phyloP scores from a whole-genome alignment of 2,888 invertebrate species.

The Trichacis sp. region DNA sequence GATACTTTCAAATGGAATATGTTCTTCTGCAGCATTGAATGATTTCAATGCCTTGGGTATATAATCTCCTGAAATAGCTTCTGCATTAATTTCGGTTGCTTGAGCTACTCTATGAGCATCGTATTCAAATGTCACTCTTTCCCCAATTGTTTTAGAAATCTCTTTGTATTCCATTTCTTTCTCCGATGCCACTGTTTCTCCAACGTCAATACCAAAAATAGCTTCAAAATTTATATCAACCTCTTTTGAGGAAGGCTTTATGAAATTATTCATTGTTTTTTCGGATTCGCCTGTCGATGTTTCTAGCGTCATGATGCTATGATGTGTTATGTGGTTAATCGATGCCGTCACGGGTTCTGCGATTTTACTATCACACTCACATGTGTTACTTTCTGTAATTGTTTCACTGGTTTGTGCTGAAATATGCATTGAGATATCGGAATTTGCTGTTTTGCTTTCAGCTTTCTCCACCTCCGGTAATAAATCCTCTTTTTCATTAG shows the following conservation, averaged over 20 bases:
- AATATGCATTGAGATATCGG: constrained; percentile 63
- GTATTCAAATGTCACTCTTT: constrained; percentile 66
- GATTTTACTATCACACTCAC: constrained; percentile 58
- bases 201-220: constrained; percentile 71
- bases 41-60: constrained; percentile 57
- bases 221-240: constrained; percentile 63
- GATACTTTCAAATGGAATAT: constrained; percentile 72
- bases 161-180: constrained; percentile 64
- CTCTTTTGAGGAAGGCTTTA: constrained; percentile 60
- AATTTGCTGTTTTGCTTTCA: constrained; percentile 63
- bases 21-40: constrained; percentile 69
- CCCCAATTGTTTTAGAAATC: constrained; percentile 49
- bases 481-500: constrained; percentile 54
- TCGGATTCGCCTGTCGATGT: constrained; percentile 61
- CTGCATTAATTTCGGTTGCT: constrained; percentile 72
- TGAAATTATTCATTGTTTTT: constrained; percentile 53
- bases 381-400: constrained; percentile 55
- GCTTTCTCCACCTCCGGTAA: constrained; percentile 54
- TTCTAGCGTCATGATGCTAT: constrained; percentile 70
- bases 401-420: constrained; percentile 65
- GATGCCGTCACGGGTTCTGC: constrained; percentile 71
- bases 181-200: constrained; percentile 71
- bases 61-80: constrained; percentile 70
- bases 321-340: constrained; percentile 71
- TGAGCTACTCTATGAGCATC: constrained; percentile 73